These are phyloP conservation scores for Meteorus cinctellus DNA, from an alignment of 2,888 invertebrate genomes.

Conservation along the genomic window DNA sequence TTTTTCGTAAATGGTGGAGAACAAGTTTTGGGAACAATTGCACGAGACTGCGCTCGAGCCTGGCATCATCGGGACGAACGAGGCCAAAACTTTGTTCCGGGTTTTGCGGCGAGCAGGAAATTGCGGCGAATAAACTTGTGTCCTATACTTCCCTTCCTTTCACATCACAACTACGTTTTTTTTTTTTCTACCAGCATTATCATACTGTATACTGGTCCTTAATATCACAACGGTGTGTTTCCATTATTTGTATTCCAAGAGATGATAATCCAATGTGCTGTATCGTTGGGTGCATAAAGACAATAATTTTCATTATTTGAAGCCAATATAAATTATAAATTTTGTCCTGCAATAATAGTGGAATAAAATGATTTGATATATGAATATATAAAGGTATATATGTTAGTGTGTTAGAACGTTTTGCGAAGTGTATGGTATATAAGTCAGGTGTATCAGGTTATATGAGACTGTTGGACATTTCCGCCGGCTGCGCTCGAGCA, in stretches of 20 bases:
- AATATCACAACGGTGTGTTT: neutral
- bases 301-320: slow-evolving; percentile 22
- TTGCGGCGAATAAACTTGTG: slow-evolving; percentile 40
- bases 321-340: slow-evolving; percentile 28
- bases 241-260: slow-evolving; percentile 15
- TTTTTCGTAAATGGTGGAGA: neutral
- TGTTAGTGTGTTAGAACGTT: neutral
- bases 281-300: slow-evolving; percentile 12
- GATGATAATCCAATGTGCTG: slow-evolving; percentile 16
- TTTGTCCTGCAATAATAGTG: neutral
- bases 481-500: slow-evolving; percentile 40
- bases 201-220: neutral
- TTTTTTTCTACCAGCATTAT: neutral
- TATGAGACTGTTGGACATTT: slow-evolving; percentile 16
- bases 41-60: slow-evolving; percentile 4
- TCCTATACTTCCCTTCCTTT: neutral
- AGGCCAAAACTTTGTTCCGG: slow-evolving; percentile 40
- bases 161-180: neutral
- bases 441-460: slow-evolving; percentile 39
- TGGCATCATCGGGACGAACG: slow-evolving; percentile 40
- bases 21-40: slow-evolving; percentile 31
- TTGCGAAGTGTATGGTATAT: neutral
- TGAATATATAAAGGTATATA: neutral
- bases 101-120: slow-evolving; percentile 36
- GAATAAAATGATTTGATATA: neutral